A percentile compares a stretch with the other conserved stretches of the same genome.
These are phyloP conservation scores for Chloebia gouldiae DNA, from an alignment of 2,113 vertebrate species.

Conservation along the genomic window DNA sequence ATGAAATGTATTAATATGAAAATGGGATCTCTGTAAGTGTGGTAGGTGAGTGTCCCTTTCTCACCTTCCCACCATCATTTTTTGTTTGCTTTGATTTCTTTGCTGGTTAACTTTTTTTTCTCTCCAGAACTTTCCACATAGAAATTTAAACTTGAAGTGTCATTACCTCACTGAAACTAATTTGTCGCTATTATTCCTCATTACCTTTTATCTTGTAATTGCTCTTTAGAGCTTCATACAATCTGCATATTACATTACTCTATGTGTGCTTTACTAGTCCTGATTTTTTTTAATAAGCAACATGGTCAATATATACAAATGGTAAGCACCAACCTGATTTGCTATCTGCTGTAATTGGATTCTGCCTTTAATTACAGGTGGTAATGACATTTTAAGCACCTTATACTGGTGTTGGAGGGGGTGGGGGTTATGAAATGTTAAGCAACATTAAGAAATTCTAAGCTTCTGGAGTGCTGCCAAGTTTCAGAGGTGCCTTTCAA, in stretches of 20 bases:
- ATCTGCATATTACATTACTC: slow-evolving; percentile 37
- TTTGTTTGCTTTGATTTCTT: not conserved
- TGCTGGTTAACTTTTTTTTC: not conserved
- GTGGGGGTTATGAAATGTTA: slow-evolving; percentile 48
- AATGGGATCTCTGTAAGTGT: not conserved
- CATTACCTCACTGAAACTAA: slow-evolving; percentile 54
- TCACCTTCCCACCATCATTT: not conserved
- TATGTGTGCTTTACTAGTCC: slow-evolving; percentile 27
- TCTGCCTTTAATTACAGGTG: slow-evolving; percentile 74
- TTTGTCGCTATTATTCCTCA: slow-evolving; percentile 69
- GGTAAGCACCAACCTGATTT: slow-evolving; percentile 55
- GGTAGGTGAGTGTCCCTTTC: not conserved
- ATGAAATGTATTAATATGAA: not conserved
- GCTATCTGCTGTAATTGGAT: slow-evolving; percentile 69
- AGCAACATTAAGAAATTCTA: slow-evolving; percentile 67
- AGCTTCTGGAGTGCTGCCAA: slow-evolving; percentile 58
- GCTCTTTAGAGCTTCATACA: slow-evolving; percentile 57
- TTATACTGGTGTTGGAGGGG: slow-evolving; percentile 67
- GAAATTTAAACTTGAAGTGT: slow-evolving; percentile 53
- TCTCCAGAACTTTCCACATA: not conserved
- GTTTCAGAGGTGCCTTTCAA: slow-evolving; percentile 72
- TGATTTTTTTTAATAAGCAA: slow-evolving; percentile 27
- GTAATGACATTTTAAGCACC: slow-evolving; percentile 78
- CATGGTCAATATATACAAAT: slow-evolving; percentile 55
- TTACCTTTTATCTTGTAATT: slow-evolving; percentile 66